Conservation (phyloP, 2,888 invertebrate species). For the Tupiocoris notatus region DNA sequence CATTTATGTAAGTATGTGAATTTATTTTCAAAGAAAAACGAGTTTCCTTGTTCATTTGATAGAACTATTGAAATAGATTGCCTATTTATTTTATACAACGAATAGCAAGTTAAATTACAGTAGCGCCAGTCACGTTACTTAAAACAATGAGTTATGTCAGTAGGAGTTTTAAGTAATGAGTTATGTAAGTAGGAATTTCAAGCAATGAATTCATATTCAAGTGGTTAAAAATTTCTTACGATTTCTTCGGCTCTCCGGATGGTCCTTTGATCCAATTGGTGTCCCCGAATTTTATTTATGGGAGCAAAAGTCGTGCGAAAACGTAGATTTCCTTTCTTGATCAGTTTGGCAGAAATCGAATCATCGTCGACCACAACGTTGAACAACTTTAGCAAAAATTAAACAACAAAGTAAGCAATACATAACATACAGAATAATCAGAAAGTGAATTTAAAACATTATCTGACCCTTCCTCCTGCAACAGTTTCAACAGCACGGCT, state of each 20-base stretch:
- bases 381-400: conserved; percentile 65
- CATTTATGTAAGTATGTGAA: too few relatives aligned
- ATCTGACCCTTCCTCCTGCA: conserved; percentile 78
- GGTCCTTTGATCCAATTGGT: conserved; percentile 61
- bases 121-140: too few relatives aligned
- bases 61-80: too few relatives aligned
- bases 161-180: too few relatives aligned
- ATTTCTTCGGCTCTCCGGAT: conserved; percentile 66
- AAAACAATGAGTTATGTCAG: too few relatives aligned
- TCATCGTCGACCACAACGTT: conserved; percentile 90
- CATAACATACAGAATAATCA: background rate
- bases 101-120: too few relatives aligned
- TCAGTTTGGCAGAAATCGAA: conserved; percentile 75
- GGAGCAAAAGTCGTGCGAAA: conserved; percentile 85
- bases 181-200: background rate
- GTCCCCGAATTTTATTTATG: conserved; percentile 73
- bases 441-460: conserved; percentile 14
- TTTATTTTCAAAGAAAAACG: too few relatives aligned
- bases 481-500: conserved; percentile 81
- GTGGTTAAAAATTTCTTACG: background rate
- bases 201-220: background rate
- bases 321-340: conserved; percentile 78
- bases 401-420: background rate
- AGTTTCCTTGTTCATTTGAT: too few relatives aligned
- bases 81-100: too few relatives aligned